Conservation (phyloP, 2,797 vertebrate genomes). For the Brachyalestes nurse region DNA sequence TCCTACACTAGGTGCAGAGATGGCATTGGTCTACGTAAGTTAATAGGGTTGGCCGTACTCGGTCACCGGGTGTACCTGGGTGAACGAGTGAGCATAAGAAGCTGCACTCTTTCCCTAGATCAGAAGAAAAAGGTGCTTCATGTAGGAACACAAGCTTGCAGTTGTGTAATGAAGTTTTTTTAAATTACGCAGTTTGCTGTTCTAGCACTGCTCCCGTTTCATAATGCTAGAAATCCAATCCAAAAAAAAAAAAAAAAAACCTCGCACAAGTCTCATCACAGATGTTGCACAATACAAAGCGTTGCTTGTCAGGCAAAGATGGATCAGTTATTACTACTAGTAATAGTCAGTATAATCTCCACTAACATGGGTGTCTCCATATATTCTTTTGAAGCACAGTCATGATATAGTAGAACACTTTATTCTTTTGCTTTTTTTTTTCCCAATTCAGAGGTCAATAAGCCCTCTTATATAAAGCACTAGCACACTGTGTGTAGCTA, state of each 20-base stretch:
- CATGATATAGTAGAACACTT: not conserved
- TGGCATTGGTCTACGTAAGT: not conserved
- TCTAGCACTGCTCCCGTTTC: conserved; percentile 15
- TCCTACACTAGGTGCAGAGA: not conserved
- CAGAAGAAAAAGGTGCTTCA: not conserved
- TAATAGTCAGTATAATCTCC: not conserved
- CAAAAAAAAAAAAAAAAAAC: too few species aligned
- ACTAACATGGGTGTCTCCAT: conserved; percentile 11
- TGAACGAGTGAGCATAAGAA: not conserved
- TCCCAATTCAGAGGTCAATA: conserved; percentile 11
- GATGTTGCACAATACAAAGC: conserved; percentile 38
- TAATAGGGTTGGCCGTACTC: not conserved
- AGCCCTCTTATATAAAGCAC: conserved; percentile 16
- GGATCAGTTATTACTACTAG: not conserved
- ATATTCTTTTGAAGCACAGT: conserved; percentile 21
- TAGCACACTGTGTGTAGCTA: conserved; percentile 24
- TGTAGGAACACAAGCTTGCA: not conserved
- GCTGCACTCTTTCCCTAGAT: conserved; percentile 1
- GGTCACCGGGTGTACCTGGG: too few species aligned
- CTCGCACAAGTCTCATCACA: conserved; percentile 29
- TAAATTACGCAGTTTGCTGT: not conserved
- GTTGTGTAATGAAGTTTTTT: not conserved
- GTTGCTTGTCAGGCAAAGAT: conserved; percentile 10
- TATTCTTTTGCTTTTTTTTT: conserved; percentile 13
- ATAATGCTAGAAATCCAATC: conserved; percentile 24